Conservation (phyloP, 2,888 invertebrate genomes). For the Phania funesta region DNA sequence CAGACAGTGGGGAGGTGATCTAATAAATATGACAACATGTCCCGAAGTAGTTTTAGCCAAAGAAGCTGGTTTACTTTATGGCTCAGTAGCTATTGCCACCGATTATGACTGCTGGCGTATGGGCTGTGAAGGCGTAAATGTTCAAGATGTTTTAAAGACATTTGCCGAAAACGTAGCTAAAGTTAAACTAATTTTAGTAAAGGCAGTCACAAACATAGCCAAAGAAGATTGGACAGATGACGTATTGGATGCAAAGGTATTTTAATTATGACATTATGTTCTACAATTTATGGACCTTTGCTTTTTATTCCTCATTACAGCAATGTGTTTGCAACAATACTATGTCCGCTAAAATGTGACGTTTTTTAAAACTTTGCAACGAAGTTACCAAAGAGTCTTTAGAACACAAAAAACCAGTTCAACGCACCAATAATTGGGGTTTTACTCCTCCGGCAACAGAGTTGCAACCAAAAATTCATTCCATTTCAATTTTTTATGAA, state of each 20-base stretch:
- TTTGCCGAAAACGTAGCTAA: constrained; percentile 90
- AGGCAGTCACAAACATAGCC: constrained; percentile 87
- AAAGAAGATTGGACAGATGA: constrained; percentile 86
- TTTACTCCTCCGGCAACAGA: constrained; percentile 3
- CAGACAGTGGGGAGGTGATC: constrained; percentile 92
- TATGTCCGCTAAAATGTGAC: constrained; percentile 76
- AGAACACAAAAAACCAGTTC: constrained; percentile 68
- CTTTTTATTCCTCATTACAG: constrained; percentile 63
- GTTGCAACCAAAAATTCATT: constrained; percentile 67
- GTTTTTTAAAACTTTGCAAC: constrained; percentile 73
- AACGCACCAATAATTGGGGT: constrained; percentile 64
- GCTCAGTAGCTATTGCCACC: constrained; percentile 95
- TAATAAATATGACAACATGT: constrained; percentile 98
- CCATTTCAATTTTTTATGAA: constrained; percentile 74
- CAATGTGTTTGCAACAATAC: constrained; percentile 77
- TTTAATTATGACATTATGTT: not conserved
- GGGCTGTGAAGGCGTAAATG: constrained; percentile 84
- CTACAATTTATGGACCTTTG: not conserved
- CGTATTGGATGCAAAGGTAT: constrained; percentile 85
- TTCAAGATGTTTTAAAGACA: constrained; percentile 87
- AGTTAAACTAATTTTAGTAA: constrained; percentile 86
- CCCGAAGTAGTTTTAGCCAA: constrained; percentile 98
- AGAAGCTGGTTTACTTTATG: constrained; percentile 96
- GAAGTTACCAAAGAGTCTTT: constrained; percentile 73
- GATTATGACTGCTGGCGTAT: constrained; percentile 99